Evolutionary conservation across 2,113 vertebrate species (phyloP).

Genomic region (Ceyx cyanopectus): DNA sequence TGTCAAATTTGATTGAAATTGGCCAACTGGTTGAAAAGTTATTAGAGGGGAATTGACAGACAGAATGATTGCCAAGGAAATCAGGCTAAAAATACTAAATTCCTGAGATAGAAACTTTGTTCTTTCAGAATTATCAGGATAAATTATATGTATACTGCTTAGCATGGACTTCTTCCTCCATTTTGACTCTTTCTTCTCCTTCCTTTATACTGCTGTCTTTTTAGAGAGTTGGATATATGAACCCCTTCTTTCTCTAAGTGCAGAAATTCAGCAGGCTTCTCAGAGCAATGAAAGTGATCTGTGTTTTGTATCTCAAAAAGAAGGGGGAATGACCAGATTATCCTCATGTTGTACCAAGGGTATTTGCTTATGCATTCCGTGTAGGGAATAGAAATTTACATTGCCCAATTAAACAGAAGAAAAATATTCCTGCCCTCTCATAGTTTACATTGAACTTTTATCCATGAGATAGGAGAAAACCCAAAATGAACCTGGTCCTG

Average conservation of each 20-base stretch:
- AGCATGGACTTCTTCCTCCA: background rate
- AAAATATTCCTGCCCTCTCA: background rate
- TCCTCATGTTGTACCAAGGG: background rate
- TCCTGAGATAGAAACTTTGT: background rate
- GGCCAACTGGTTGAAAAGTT: constrained; percentile 20
- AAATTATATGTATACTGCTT: background rate
- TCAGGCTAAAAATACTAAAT: constrained; percentile 34
- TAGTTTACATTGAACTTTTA: background rate
- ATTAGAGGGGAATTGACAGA: background rate
- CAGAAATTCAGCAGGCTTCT: background rate
- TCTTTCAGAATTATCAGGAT: constrained; percentile 12
- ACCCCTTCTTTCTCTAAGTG: background rate
- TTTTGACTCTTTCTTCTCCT: constrained; percentile 1
- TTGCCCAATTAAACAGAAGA: background rate
- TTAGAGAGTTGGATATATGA: background rate
- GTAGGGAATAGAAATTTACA: background rate
- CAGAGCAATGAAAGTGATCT: background rate
- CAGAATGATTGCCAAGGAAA: constrained; percentile 31
- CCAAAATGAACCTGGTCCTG: background rate
- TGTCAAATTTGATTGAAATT: background rate
- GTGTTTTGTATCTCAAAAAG: background rate
- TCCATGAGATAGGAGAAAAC: background rate
- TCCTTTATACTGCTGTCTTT: background rate
- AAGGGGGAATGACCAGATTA: background rate
- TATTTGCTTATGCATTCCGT: background rate